Base-by-base conservation (phyloP, 2,113 vertebrate species). In the Gnathonemus echidnorhynchus region DNA sequence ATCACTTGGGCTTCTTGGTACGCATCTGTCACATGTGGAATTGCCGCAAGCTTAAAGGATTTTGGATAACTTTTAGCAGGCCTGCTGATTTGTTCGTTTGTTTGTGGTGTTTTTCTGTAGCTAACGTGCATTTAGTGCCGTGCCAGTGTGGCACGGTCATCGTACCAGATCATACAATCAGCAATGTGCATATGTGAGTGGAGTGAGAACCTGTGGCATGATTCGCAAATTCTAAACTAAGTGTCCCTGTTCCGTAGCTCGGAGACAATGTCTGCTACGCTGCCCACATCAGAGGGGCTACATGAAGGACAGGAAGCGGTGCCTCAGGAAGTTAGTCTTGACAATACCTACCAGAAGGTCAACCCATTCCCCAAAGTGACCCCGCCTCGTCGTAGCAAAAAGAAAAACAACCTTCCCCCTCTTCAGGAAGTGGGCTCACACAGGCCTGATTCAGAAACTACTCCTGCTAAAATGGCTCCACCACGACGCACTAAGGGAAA, bases 231-330 rank as follows among this genome's bases (percentile, higher is more conserved):
- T 39, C 88, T 91, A 89, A 91, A 88, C 88, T 50, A 90, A 88
- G 87, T 93, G 84, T 93, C 89, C 89, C 86, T 93, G 92, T 93
- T 90, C 91, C 91, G 88, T 88, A 93, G 93, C 91, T 83, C 84
- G 0, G 87, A 90, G 27, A 90, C 90, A 13, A 49, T 56, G 70
- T 17, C 87, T 5, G 2, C 87, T 7, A 21, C 31, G 50, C 35
- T 52, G 87, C 52, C 56, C 31, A 35, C 15, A 4, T 91, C 90
- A 89, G 89, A 24, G 45, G 52, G 53, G 42, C 46, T 48, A 15
- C 80, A 46, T 49, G 58, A 10, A 42, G 46, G 5, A 56, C 49
- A 62, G 85, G 87, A 88, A 50, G n/a, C 15, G 10, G 48, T 45
- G 35, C 31, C 24, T n/a, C 56, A 48, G 58, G 56, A 89, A 83